Base-by-base conservation (phyloP, 2,113 vertebrate species). In the Nerophis ophidion region DNA sequence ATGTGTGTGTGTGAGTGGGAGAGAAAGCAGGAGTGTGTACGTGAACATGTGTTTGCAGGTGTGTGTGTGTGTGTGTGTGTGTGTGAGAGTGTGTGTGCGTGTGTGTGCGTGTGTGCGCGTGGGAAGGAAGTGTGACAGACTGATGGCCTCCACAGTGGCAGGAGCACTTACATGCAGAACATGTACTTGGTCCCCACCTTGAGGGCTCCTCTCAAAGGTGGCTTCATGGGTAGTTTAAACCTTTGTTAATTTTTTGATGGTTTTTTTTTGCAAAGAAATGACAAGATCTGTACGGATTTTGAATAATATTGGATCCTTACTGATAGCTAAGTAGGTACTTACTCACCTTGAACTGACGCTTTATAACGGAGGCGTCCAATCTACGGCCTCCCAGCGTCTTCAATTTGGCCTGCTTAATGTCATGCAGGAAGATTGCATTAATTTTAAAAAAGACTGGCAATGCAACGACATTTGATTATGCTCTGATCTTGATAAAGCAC, bases 101-200 rank as follows among this genome's bases (percentile, higher is more conserved):
- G 56, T 59, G 48, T 70, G 60, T 50, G 38, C 53, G 59, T 48
- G 48, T 7, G 15, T 48, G 38, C 67, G 70, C n/a, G 72, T 71
- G 80, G 76, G 68, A 71, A 68, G 61, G 51, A 69, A 59, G 58
- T 81, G 75, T 74, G 76, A 77, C 81, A 83, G 84, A 86, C 78
- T 78, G 84, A 83, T 78, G 76, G 64, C 60, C 34, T 9, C 3
- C 46, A 64, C 56, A 7, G 72, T 45, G 68, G 62, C 68, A 70
- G 57, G 52, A 65, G 49, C 26, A 26, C 26, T 26, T 26, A 3
- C 40, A 65, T 70, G 49, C 36, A 52, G 6, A 51, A 54, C 53
- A 65, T 63, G 68, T 59, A 38, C 59, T 70, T 56, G 63, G 61
- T 61, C 50, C 14, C 67, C 52, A 10, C 70, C 53, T 52, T 60